Evolutionary conservation across 1,140 invertebrate species (phyloP).

Genomic region (Rhagoletis pomonella): DNA sequence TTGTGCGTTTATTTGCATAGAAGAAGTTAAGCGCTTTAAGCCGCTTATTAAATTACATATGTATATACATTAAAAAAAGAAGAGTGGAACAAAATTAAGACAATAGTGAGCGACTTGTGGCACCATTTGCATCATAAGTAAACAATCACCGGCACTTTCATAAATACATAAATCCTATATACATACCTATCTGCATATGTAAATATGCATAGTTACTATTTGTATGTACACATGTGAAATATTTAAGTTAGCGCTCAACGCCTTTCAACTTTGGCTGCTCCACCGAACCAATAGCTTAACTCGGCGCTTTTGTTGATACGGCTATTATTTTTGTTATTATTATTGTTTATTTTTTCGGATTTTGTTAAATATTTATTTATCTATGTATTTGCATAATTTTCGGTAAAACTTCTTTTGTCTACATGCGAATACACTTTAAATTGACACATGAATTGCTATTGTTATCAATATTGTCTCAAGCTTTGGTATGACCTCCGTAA

Average conservation of each 20-base stretch:
- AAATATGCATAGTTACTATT: too few species aligned
- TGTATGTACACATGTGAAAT: too few species aligned
- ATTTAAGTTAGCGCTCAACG: neutral
- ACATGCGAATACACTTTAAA: slow-evolving; percentile 31
- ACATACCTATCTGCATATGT: too few species aligned
- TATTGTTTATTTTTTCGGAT: slow-evolving; percentile 1
- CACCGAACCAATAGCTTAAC: neutral
- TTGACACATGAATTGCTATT: slow-evolving; percentile 32
- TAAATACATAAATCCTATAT: neutral
- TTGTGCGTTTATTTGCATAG: slow-evolving; percentile 24
- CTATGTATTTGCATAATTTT: slow-evolving; percentile 31
- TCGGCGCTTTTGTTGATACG: slow-evolving; percentile 11
- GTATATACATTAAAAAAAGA: neutral
- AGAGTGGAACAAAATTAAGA: neutral
- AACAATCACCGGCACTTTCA: neutral
- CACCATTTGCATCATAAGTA: slow-evolving; percentile 38
- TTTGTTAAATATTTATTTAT: neutral
- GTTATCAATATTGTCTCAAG: slow-evolving; percentile 8
- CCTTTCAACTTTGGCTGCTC: neutral
- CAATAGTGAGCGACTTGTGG: neutral
- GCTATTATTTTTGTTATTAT: neutral
- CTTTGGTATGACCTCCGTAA: neutral
- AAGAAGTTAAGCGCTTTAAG: slow-evolving; percentile 39
- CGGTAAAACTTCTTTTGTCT: slow-evolving; percentile 39
- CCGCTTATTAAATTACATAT: slow-evolving; percentile 24